Conservation (phyloP, 1,140 invertebrate genomes). For the Geopemphigus sp. region DNA sequence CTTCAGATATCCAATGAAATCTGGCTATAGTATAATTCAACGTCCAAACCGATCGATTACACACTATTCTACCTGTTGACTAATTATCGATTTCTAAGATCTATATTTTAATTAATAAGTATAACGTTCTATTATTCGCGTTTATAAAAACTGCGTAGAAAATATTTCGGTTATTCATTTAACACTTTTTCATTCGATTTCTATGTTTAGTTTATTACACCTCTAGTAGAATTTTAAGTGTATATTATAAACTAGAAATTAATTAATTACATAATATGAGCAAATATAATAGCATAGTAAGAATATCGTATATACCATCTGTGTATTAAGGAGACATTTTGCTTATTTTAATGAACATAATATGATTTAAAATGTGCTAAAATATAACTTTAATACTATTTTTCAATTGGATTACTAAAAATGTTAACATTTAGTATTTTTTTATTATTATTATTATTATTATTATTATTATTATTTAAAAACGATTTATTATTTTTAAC, state of each 20-base stretch:
- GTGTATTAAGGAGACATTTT: slow-evolving; percentile 11
- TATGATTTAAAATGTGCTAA: slow-evolving; percentile 20
- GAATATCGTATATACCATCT: slow-evolving; percentile 15
- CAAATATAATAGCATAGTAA: slow-evolving; percentile 15
- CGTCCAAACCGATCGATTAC: neutral
- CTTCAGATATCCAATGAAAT: neutral
- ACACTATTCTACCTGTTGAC: slow-evolving; percentile 13
- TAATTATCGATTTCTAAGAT: slow-evolving; percentile 8
- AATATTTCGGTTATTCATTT: slow-evolving; percentile 18
- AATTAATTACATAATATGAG: slow-evolving; percentile 10
- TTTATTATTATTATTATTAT: neutral
- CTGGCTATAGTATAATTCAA: slow-evolving; percentile 2
- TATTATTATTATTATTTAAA: no score
- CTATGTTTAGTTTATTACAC: slow-evolving; percentile 23
- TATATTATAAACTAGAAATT: slow-evolving; percentile 24
- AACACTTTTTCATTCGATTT: slow-evolving; percentile 25
- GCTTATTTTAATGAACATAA: slow-evolving; percentile 11
- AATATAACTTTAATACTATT: neutral
- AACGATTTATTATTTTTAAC: neutral
- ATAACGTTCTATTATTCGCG: neutral
- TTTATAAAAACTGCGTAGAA: slow-evolving; percentile 13
- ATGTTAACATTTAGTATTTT: neutral
- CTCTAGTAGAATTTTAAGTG: slow-evolving; percentile 29
- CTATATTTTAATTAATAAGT: slow-evolving; percentile 6
- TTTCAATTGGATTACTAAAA: neutral